Evolutionary conservation across 2,113 vertebrate genomes (phyloP), one percentile per base, ranked within the genome.

Genomic region (Neomonachus schauinslandi): DNA sequence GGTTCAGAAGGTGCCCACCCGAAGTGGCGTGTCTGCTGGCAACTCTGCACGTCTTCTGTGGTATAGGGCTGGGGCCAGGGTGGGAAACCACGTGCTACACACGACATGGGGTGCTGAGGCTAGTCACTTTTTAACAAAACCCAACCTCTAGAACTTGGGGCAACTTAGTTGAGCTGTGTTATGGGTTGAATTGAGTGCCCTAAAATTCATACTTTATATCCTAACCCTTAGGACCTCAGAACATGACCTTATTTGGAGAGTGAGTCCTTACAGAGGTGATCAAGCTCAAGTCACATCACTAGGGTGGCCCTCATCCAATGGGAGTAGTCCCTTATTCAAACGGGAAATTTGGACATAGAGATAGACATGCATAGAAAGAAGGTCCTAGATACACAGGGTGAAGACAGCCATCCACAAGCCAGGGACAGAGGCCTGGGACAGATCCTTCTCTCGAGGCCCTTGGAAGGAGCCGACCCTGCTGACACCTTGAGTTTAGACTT

Each of bases 321-420:
- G 5, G 14, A 57, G 22, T 26, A 18, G 15, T 59, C 71, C 36
- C 53, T 82, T 16, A 51, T 16, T 79, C 2, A 21, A 86, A 51
- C 33, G 49, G n/a, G 16, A 71, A 13, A 21, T 74, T 28, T 71
- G 46, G 33, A 42, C 9, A 4, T 1, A n/a, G 51, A 63, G 74
- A 33, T 16, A 33, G 55, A 63, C 16, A 22, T 0, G 8, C 36
- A 1, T 1, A 53, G 55, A 88, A 31, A 42, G 83, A 85, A 82
- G 72, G 36, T 11, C 63, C 42, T 9, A 59, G 24, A 1, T 16
- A 28, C 7, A 19, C 18, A 16, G 39, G 72, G 74, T 49, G 59
- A 49, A 51, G 18, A 26, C 0, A 1, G 49, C 33, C 36, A 7
- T 39, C 26, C 31, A 2, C 2, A 57, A 36, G 31, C 10, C 15